A percentile compares a stretch with the other conserved stretches of the same genome.
These are phyloP conservation scores for Oreortyx pictus DNA, from an alignment of 2,797 vertebrate genomes.

Conservation along the genomic window DNA sequence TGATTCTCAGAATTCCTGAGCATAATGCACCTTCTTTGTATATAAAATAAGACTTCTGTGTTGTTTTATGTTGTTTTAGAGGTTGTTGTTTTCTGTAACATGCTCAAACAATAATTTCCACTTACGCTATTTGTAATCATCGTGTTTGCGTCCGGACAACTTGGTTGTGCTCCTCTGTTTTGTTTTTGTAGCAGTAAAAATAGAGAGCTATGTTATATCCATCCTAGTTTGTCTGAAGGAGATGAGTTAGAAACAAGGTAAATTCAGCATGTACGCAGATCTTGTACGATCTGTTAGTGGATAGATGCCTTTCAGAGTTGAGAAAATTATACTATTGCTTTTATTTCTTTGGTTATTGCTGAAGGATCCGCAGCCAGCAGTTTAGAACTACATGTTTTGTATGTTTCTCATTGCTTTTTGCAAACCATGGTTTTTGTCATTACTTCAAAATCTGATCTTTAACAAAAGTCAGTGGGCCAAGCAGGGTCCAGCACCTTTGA, in stretches of 20 bases:
- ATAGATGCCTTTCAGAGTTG: neutral
- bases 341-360: neutral
- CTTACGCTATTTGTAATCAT: neutral
- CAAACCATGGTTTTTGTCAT: neutral
- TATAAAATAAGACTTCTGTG: neutral
- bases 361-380: neutral
- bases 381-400: neutral
- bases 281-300: neutral
- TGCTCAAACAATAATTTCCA: neutral
- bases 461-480: neutral
- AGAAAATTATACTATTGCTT: neutral
- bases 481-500: neutral
- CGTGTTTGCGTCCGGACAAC: neutral
- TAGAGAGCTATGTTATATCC: neutral
- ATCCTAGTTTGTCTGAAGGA: neutral
- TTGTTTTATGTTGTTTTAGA: neutral
- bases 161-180: neutral
- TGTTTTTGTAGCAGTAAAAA: neutral
- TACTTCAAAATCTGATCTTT: neutral
- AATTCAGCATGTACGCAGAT: neutral
- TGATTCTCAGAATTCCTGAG: neutral
- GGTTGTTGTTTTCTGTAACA: neutral
- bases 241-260: neutral
- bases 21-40: neutral
- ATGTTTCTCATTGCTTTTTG: neutral